Percentiles rank a stretch among this genome's conserved stretches.
Evolutionary conservation across 2,797 vertebrate species (phyloP).

Genomic region (Dendrocincla fuliginosa): DNA sequence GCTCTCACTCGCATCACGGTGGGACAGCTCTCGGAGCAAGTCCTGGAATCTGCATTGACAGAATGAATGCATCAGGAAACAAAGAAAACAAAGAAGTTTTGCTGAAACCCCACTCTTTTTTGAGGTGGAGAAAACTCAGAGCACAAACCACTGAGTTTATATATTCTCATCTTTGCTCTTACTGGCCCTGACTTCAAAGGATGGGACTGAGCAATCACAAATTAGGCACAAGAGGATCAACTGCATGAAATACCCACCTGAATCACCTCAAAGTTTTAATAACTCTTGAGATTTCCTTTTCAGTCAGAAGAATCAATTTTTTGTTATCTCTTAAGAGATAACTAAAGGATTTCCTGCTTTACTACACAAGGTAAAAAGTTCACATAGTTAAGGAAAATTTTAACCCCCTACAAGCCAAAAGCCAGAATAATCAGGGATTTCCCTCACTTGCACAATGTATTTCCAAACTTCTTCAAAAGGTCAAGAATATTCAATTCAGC

Average conservation of each 20-base stretch:
- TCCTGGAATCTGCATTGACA: constrained; percentile 87
- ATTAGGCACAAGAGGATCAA: constrained; percentile 33
- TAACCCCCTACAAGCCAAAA: constrained; percentile 21
- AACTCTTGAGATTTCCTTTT: constrained; percentile 51
- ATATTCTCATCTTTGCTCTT: background rate
- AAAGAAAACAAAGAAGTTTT: background rate
- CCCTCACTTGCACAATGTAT: background rate
- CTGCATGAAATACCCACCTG: constrained; percentile 51
- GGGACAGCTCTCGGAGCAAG: constrained; percentile 89
- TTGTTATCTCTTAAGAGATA: constrained; percentile 52
- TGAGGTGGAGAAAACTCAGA: constrained; percentile 11
- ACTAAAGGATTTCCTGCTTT: constrained; percentile 44
- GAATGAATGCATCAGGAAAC: background rate
- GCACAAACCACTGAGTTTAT: background rate
- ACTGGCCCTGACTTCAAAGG: constrained; percentile 57
- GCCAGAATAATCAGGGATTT: background rate
- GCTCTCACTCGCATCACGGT: constrained; percentile 87
- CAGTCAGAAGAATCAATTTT: constrained; percentile 39
- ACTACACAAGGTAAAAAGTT: constrained; percentile 6
- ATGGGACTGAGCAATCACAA: constrained; percentile 36
- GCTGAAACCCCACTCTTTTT: constrained; percentile 16
- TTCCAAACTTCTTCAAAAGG: background rate
- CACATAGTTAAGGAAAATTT: constrained; percentile 2
- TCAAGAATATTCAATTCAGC: background rate
- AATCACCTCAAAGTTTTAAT: constrained; percentile 48